phyloP scores from a whole-genome alignment of 2,888 invertebrate genomes.

The Mesorhabditis belari region DNA sequence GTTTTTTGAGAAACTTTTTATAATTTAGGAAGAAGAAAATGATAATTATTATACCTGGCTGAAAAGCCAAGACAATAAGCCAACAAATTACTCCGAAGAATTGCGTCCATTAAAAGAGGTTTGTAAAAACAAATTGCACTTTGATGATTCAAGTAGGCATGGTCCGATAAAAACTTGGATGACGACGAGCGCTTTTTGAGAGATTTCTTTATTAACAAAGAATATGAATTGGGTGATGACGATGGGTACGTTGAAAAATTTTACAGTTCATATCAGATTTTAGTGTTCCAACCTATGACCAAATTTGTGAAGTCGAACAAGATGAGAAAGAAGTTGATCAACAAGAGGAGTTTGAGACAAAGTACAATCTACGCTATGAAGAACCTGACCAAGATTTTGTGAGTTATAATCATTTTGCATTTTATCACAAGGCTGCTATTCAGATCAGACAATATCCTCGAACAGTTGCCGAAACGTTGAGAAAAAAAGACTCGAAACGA shows the following conservation, averaged over 20 bases:
- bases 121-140: too few species aligned
- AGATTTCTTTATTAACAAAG: slow-evolving; percentile 83
- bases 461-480: slow-evolving; percentile 73
- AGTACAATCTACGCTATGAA: slow-evolving; percentile 91
- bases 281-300: slow-evolving; percentile 61
- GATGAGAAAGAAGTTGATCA: slow-evolving; percentile 71
- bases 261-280: too few species aligned
- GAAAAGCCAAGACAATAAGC: slow-evolving; percentile 63
- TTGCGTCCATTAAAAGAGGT: too few species aligned
- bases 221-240: slow-evolving; percentile 56
- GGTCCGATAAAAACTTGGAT: slow-evolving; percentile 68
- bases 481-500: slow-evolving; percentile 57
- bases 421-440: too few species aligned
- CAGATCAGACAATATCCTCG: slow-evolving; percentile 86
- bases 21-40: slow-evolving; percentile 55
- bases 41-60: slow-evolving; percentile 73
- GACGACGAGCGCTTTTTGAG: slow-evolving; percentile 79
- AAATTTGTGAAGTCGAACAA: slow-evolving; percentile 67
- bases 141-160: too few species aligned
- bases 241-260: slow-evolving; percentile 2
- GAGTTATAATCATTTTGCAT: slow-evolving; percentile 16
- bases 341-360: slow-evolving; percentile 83
- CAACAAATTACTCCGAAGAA: not conserved
- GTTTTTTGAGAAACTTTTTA: too few species aligned
- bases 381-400: slow-evolving; percentile 82